Evolutionary conservation across 2,888 invertebrate genomes (phyloP).

Genomic region (Plutella xylostella): DNA sequence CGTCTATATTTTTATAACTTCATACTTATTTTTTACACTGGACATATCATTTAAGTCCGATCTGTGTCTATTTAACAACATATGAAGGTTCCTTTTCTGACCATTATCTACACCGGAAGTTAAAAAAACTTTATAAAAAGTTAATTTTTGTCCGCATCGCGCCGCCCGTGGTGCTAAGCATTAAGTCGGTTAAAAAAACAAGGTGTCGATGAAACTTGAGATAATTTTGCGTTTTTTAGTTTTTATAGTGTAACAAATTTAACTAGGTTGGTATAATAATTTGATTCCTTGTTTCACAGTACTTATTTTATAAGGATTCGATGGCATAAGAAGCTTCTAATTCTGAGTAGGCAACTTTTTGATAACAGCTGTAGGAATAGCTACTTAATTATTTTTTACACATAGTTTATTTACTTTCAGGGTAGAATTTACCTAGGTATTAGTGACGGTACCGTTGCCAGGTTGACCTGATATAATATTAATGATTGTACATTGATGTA

Average conservation of each 20-base stretch:
- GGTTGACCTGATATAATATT: too few species aligned
- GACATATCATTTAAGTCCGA: slow-evolving; percentile 39
- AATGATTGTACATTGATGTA: too few species aligned
- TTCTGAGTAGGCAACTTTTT: too few species aligned
- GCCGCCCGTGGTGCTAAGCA: slow-evolving; percentile 36
- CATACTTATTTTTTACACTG: slow-evolving; percentile 22
- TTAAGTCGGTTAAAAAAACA: slow-evolving; percentile 50
- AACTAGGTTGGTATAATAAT: neutral
- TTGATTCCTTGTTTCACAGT: too few species aligned
- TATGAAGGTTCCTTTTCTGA: slow-evolving; percentile 56
- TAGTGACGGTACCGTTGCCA: too few species aligned
- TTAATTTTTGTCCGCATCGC: slow-evolving; percentile 47
- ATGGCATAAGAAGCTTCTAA: too few species aligned
- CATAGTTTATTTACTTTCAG: too few species aligned
- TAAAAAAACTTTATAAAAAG: slow-evolving; percentile 49
- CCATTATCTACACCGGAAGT: slow-evolving; percentile 61
- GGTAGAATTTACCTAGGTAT: too few species aligned
- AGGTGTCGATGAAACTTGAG: slow-evolving; percentile 55
- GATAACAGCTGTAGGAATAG: too few species aligned
- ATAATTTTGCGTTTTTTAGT: slow-evolving; percentile 31
- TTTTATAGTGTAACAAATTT: slow-evolving; percentile 1
- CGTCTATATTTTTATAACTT: too few species aligned
- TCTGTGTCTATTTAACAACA: slow-evolving; percentile 48
- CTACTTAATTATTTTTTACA: too few species aligned
- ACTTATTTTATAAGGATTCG: too few species aligned